These are phyloP conservation scores for Hoplodrina ambigua DNA, from an alignment of 2,888 invertebrate genomes.

Conservation along the genomic window DNA sequence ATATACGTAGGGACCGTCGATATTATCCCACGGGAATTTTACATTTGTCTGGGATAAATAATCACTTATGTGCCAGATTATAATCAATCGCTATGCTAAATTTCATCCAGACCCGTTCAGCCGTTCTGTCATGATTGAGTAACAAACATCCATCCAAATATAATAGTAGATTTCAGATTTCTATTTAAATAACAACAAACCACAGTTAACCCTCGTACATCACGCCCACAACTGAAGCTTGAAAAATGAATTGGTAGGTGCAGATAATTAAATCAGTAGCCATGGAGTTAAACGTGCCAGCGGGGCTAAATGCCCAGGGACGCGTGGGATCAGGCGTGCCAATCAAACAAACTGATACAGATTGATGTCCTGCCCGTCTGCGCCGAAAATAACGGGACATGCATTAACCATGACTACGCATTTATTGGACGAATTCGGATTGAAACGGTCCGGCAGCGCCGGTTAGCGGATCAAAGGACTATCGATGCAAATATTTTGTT, in stretches of 20 bases:
- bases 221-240: conserved; percentile 36
- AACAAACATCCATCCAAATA: no score
- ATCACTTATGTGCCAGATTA: no score
- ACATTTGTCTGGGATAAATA: no score
- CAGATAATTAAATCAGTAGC: conserved; percentile 59
- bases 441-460: conserved; percentile 35
- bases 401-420: conserved; percentile 63
- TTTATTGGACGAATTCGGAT: conserved; percentile 55
- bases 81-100: no score
- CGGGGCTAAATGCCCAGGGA: conserved; percentile 61
- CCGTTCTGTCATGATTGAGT: no score
- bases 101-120: no score
- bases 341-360: conserved; percentile 75
- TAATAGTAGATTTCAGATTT: background rate
- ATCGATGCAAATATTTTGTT: conserved; percentile 48
- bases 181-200: conserved; percentile 14
- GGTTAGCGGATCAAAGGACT: conserved; percentile 46
- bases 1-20: no score
- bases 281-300: conserved; percentile 51
- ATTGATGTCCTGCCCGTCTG: conserved; percentile 72
- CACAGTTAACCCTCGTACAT: conserved; percentile 32
- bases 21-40: no score
- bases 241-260: conserved; percentile 55
- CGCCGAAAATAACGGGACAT: conserved; percentile 58
- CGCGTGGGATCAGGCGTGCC: conserved; percentile 67